Conservation (phyloP, 2,888 invertebrate genomes). For the Apodemia zela region DNA sequence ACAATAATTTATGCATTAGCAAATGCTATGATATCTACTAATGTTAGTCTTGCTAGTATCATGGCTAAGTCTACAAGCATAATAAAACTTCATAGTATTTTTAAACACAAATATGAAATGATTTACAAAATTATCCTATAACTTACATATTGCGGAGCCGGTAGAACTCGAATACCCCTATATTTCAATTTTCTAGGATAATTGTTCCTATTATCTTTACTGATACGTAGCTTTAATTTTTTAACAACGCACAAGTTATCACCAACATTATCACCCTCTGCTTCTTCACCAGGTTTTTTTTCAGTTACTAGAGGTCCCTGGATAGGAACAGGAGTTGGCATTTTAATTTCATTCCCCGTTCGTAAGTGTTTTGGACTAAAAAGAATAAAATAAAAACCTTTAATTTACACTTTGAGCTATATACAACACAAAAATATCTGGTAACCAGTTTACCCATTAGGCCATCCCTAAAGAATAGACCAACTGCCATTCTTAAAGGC, state of each 20-base stretch:
- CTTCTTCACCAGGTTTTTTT: conserved; percentile 21
- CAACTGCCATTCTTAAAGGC: too few relatives aligned
- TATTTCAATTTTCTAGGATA: conserved; percentile 54
- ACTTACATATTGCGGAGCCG: conserved; percentile 30
- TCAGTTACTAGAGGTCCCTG: conserved; percentile 36
- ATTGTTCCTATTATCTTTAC: conserved; percentile 39
- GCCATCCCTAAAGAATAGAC: too few relatives aligned
- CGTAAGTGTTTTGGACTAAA: conserved; percentile 52
- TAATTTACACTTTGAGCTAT: too few relatives aligned
- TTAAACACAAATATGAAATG: not conserved
- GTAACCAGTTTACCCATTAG: too few relatives aligned
- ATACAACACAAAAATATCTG: too few relatives aligned
- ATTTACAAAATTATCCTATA: not conserved
- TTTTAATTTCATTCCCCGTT: conserved; percentile 49
- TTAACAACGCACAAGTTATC: conserved; percentile 43
- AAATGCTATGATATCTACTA: too few relatives aligned
- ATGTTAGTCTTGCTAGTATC: too few relatives aligned
- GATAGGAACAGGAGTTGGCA: conserved; percentile 42
- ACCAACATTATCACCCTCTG: conserved; percentile 24
- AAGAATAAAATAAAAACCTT: conserved; percentile 22
- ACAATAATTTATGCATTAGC: too few relatives aligned
- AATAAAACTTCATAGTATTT: too few relatives aligned
- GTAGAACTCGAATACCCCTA: conserved; percentile 45
- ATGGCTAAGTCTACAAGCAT: too few relatives aligned
- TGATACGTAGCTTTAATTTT: conserved; percentile 41